phyloP scores from a whole-genome alignment of 2,113 vertebrate species.

The Percopsis transmontana region DNA sequence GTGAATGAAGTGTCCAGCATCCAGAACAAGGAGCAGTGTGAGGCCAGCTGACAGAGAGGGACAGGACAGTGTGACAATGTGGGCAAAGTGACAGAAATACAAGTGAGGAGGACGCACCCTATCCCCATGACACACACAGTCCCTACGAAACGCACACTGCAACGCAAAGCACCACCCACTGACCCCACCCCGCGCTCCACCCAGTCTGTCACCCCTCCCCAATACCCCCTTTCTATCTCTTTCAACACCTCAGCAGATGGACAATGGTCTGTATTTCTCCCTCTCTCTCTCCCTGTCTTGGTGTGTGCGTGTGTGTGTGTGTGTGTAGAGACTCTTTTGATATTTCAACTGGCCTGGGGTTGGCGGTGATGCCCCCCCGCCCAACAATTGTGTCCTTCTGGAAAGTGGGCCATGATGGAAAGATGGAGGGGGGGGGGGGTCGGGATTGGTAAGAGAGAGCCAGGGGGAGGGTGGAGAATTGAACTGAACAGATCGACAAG shows the following conservation, averaged over 20 bases:
- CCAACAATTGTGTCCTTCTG: constrained; percentile 56
- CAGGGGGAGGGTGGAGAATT: no score
- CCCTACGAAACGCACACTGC: no score
- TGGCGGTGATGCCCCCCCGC: constrained; percentile 52
- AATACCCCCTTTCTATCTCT: constrained; percentile 14
- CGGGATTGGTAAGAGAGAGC: constrained; percentile 20
- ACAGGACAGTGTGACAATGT: constrained; percentile 26
- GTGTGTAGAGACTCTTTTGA: constrained; percentile 63
- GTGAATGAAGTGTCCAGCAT: constrained; percentile 26
- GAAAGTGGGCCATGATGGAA: constrained; percentile 73
- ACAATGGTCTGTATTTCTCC: constrained; percentile 35
- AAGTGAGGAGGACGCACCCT: constrained; percentile 7
- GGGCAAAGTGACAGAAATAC: constrained; percentile 17
- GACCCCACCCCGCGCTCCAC: constrained; percentile 3
- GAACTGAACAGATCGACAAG: constrained; percentile 32
- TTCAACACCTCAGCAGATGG: constrained; percentile 73
- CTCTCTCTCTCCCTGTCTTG: constrained; percentile 23
- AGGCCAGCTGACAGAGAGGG: constrained; percentile 29
- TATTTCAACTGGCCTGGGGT: constrained; percentile 58
- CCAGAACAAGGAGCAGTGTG: constrained; percentile 21
- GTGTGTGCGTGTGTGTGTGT: constrained; percentile 30
- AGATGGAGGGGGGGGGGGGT: constrained; percentile 45
- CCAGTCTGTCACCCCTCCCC: constrained; percentile 34
- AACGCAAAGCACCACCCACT: constrained; percentile 7
- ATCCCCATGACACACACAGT: constrained; percentile 10